Evolutionary conservation across 2,113 vertebrate species (phyloP).

Genomic region (Apistogramma diplotaenia): DNA sequence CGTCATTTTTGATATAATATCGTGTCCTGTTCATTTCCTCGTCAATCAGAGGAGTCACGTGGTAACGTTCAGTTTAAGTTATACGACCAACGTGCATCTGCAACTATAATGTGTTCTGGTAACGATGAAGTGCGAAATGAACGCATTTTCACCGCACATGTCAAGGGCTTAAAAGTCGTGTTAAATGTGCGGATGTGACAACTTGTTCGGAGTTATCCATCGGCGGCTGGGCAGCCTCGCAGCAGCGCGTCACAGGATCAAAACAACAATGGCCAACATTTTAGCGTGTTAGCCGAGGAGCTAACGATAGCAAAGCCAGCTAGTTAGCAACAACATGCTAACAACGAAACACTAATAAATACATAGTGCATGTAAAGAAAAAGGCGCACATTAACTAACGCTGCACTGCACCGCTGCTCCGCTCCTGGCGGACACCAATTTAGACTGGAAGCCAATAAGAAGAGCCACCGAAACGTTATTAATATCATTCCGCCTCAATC

Average conservation of each 20-base stretch:
- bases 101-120: neutral
- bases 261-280: constrained; percentile 38
- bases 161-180: neutral
- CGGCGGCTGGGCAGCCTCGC: neutral
- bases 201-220: neutral
- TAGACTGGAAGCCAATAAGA: constrained; percentile 75
- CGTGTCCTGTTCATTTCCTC: neutral
- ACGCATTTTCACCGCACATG: neutral
- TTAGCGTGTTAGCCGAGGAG: constrained; percentile 49
- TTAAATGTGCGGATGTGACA: neutral
- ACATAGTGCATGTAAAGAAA: neutral
- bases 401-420: neutral
- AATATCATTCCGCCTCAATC: constrained; percentile 91
- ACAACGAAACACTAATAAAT: constrained; percentile 15
- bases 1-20: neutral
- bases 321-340: constrained; percentile 67
- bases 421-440: constrained; percentile 53
- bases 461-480: constrained; percentile 77
- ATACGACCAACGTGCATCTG: neutral
- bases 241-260: neutral
- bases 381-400: neutral
- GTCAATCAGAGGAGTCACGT: neutral
- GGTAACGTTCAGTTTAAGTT: neutral
- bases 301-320: constrained; percentile 56
- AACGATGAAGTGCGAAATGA: neutral